Evolutionary conservation across 92 coral and sea anemone species (phyloP).

Genomic region (Parazoanthus atlanticus): DNA sequence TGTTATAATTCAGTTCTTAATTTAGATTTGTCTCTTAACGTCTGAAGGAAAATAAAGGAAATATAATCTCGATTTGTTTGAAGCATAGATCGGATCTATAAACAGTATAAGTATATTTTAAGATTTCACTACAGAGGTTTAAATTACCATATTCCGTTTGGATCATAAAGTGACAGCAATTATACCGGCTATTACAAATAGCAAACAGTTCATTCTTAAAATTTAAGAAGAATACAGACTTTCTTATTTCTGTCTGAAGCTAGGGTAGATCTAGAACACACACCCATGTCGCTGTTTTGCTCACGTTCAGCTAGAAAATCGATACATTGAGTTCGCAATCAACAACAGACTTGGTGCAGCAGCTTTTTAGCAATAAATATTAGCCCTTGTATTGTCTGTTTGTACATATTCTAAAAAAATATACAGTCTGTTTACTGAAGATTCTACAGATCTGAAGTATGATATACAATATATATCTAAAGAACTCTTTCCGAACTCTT

Average conservation of each 20-base stretch:
- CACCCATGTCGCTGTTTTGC: neutral
- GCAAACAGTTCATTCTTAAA: neutral
- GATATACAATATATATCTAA: neutral
- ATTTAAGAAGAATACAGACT: neutral
- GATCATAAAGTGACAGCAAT: neutral
- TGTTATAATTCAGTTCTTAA: neutral
- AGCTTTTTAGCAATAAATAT: neutral
- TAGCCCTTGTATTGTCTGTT: neutral
- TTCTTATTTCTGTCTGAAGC: neutral
- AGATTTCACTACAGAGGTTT: neutral
- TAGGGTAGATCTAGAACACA: neutral
- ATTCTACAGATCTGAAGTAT: neutral
- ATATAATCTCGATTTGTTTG: neutral
- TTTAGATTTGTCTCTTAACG: neutral
- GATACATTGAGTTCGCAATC: neutral
- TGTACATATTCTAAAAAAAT: neutral
- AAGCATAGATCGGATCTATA: neutral
- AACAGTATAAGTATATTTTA: neutral
- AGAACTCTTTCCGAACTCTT: no score
- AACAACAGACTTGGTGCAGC: neutral
- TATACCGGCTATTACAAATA: neutral
- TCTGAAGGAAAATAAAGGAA: neutral
- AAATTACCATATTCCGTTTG: neutral
- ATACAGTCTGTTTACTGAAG: neutral
- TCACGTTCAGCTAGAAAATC: neutral